These are phyloP conservation scores for Pyrgilauda ruficollis DNA, from an alignment of 2,113 vertebrate genomes.

Conservation along the genomic window DNA sequence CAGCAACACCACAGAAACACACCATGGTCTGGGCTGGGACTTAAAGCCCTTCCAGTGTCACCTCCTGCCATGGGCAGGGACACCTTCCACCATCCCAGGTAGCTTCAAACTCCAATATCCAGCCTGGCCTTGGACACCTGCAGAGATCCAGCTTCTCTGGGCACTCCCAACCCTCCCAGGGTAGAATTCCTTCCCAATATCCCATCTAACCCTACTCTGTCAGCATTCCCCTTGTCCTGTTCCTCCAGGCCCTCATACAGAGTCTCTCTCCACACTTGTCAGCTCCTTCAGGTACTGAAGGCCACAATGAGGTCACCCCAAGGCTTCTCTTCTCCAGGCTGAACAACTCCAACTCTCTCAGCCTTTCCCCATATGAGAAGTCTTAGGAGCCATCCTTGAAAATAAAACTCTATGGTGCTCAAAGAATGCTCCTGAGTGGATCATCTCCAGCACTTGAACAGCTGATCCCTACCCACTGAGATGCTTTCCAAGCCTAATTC, in stretches of 20 bases:
- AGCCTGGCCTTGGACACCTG: accelerated
- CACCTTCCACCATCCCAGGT: neutral
- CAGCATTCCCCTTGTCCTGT: neutral
- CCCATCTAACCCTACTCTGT: neutral
- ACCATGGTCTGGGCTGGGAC: neutral
- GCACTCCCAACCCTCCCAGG: neutral
- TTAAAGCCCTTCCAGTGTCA: neutral
- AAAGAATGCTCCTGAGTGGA: neutral
- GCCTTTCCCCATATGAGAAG: neutral
- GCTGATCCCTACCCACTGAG: neutral
- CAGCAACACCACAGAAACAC: neutral
- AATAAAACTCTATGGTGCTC: neutral
- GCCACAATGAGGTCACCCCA: neutral
- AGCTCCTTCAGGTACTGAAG: neutral
- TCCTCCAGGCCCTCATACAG: neutral
- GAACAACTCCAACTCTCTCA: neutral
- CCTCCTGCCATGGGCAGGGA: neutral
- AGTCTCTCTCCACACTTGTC: neutral
- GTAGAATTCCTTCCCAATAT: neutral
- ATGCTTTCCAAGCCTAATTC: neutral
- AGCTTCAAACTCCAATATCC: neutral
- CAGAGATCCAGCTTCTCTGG: neutral
- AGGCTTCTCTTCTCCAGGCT: neutral
- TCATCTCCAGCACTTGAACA: neutral
- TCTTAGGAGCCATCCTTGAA: neutral